These are phyloP conservation scores for Pegoplata infirma DNA, from an alignment of 2,888 invertebrate species.

Conservation along the genomic window DNA sequence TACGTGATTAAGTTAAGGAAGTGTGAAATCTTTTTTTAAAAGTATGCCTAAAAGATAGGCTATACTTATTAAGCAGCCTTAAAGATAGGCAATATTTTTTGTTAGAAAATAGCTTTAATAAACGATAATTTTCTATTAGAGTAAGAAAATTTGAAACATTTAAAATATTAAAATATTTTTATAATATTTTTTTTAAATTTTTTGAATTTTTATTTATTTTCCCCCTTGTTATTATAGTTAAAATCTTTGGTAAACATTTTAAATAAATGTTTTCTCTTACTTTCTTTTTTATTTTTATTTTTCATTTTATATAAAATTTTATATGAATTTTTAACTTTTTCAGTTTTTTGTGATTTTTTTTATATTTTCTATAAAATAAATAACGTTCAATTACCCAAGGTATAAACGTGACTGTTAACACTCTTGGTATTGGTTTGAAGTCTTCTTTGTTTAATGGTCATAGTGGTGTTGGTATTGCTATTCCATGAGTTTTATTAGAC, in stretches of 20 bases:
- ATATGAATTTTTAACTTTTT: background rate
- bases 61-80: background rate
- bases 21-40: background rate
- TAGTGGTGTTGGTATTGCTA: background rate
- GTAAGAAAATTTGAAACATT: background rate
- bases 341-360: background rate
- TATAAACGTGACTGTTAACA: constrained; percentile 56
- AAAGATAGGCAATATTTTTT: background rate
- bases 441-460: background rate
- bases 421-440: constrained; percentile 14
- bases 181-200: background rate
- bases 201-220: background rate
- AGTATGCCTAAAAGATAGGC: background rate
- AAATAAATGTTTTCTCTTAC: constrained; percentile 1
- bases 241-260: constrained; percentile 12
- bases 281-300: background rate
- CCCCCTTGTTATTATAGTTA: too few relatives aligned
- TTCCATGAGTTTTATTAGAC: background rate
- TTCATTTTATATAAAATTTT: background rate
- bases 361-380: constrained; percentile 34
- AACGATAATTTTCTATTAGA: too few relatives aligned
- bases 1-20: background rate
- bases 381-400: constrained; percentile 55
- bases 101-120: too few relatives aligned
- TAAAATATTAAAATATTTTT: background rate